Evolutionary conservation across 2,797 vertebrate genomes (phyloP).

Genomic region (Carcharodon carcharias): DNA sequence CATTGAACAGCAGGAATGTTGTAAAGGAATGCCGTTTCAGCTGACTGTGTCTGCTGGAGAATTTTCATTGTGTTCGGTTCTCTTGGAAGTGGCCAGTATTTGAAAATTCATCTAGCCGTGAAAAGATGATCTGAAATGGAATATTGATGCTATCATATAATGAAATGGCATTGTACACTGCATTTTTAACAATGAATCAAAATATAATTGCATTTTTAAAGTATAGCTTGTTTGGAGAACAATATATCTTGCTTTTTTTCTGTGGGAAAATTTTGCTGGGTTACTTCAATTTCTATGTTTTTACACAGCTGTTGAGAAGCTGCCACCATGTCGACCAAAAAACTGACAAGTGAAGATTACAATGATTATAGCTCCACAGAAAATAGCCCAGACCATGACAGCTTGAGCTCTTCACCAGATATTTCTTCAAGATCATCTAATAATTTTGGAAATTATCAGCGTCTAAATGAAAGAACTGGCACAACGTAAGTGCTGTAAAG

Average conservation of each 20-base stretch:
- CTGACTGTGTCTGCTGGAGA: not conserved
- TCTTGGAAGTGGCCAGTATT: not conserved
- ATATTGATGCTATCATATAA: not conserved
- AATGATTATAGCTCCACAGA: conserved; percentile 66
- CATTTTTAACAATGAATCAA: not conserved
- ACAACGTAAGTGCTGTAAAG: conserved; percentile 57
- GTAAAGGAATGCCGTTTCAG: not conserved
- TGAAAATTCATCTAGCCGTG: not conserved
- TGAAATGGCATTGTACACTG: not conserved
- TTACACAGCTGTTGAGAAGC: conserved; percentile 28
- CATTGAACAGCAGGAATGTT: not conserved
- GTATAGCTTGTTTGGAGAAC: not conserved
- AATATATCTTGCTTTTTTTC: not conserved
- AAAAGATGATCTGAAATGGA: not conserved
- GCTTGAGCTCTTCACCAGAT: not conserved
- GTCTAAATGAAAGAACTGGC: conserved; percentile 54
- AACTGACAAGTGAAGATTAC: conserved; percentile 59
- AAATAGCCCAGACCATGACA: conserved; percentile 45
- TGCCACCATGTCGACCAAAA: conserved; percentile 63
- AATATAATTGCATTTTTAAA: not conserved
- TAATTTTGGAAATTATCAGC: conserved; percentile 52
- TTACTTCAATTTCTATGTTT: not conserved
- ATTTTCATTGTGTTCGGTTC: not conserved
- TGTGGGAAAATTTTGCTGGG: not conserved
- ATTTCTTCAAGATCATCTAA: conserved; percentile 38